Conservation (phyloP, 2,113 vertebrate species). For the Donacobius atricapilla region DNA sequence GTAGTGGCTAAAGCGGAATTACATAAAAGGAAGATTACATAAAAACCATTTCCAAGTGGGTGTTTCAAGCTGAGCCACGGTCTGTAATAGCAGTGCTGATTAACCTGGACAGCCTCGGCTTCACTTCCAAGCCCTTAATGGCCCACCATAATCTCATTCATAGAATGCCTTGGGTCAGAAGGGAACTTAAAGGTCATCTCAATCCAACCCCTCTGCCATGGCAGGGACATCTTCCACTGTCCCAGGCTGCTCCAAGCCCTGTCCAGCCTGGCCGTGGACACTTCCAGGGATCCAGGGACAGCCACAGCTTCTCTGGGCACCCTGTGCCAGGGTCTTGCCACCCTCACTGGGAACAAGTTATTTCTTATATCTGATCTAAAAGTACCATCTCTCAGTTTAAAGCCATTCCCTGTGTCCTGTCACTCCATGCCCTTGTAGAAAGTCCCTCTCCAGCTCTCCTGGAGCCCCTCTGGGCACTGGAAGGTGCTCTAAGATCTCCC, state of each 20-base stretch:
- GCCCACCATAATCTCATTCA: background rate
- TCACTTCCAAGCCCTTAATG: background rate
- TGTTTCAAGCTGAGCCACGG: background rate
- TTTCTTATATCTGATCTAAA: background rate
- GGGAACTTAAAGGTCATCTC: too few relatives aligned
- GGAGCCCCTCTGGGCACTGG: background rate
- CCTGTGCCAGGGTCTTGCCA: fast-evolving
- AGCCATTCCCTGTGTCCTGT: background rate
- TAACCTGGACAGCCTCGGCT: background rate
- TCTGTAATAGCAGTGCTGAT: background rate
- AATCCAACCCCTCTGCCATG: background rate
- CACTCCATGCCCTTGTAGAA: too few relatives aligned
- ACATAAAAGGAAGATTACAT: background rate
- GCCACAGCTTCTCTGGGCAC: background rate
- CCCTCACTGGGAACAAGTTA: background rate
- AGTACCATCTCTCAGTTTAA: background rate
- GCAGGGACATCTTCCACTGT: background rate
- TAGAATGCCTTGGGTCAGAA: background rate
- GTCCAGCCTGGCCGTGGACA: fast-evolving
- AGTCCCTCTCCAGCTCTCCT: background rate
- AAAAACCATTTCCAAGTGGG: background rate
- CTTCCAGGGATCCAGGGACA: background rate
- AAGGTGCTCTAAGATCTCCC: background rate
- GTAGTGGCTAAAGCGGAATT: slow-evolving; percentile 25
- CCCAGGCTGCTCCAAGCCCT: fast-evolving